Evolutionary conservation across 1,140 invertebrate genomes (phyloP).

Genomic region (Galleria mellonella): DNA sequence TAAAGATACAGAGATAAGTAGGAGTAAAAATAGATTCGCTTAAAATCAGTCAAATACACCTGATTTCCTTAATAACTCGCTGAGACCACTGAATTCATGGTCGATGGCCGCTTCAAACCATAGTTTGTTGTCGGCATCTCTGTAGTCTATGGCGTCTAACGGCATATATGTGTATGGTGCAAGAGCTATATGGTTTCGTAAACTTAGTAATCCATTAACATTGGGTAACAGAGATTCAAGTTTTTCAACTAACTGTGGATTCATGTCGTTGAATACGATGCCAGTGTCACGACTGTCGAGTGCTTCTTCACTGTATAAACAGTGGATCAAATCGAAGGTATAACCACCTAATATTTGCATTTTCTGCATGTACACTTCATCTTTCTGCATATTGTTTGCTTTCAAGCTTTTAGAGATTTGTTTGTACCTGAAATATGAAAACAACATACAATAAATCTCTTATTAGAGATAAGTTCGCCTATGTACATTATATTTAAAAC

Average conservation of each 20-base stretch:
- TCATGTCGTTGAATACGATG: conserved; percentile 43
- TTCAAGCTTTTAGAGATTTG: conserved; percentile 29
- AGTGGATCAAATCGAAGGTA: conserved; percentile 43
- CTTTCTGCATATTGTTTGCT: conserved; percentile 15
- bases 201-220: conserved; percentile 37
- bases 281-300: conserved; percentile 36
- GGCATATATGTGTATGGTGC: conserved; percentile 51
- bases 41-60: neutral
- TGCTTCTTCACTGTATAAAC: conserved; percentile 41
- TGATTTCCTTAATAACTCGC: conserved; percentile 27
- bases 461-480: too few relatives aligned
- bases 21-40: too few relatives aligned
- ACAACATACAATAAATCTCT: conserved; percentile 1
- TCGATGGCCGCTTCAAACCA: conserved; percentile 38
- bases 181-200: conserved; percentile 58
- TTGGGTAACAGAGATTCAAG: conserved; percentile 39
- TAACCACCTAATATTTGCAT: conserved; percentile 35
- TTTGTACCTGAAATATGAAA: conserved; percentile 34
- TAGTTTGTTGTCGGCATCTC: conserved; percentile 34
- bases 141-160: conserved; percentile 22
- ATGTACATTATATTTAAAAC: too few relatives aligned
- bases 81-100: conserved; percentile 34
- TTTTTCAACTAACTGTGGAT: conserved; percentile 38
- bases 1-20: conserved; percentile 1
- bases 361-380: conserved; percentile 20